A percentile compares a stretch with the other conserved stretches of the same genome.
Conservation (phyloP, 2,797 vertebrate genomes). For the Falco peregrinus region DNA sequence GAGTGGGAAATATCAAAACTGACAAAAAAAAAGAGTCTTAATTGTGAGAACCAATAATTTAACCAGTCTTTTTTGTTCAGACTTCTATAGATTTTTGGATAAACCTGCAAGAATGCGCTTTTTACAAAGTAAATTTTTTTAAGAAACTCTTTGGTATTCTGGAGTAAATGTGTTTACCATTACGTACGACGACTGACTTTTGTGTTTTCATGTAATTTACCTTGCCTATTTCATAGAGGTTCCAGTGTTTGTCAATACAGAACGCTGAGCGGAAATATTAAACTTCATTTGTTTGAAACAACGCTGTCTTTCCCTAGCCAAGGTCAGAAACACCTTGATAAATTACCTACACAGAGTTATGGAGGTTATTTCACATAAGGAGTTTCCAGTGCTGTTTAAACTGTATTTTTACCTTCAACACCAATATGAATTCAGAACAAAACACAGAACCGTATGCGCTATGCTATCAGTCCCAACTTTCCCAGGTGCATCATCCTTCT, state of each 20-base stretch:
- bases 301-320: not conserved
- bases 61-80: constrained; percentile 75
- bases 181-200: constrained; percentile 78
- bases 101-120: constrained; percentile 82
- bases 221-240: constrained; percentile 79
- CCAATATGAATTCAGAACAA: not conserved
- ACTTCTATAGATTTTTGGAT: constrained; percentile 80
- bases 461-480: not conserved
- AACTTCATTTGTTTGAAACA: constrained; percentile 73
- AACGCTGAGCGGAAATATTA: constrained; percentile 80
- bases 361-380: not conserved
- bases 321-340: not conserved
- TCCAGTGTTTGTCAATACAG: constrained; percentile 82
- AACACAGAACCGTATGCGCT: not conserved
- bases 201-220: constrained; percentile 79
- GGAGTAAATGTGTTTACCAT: constrained; percentile 76
- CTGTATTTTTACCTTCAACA: not conserved
- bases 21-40: constrained; percentile 6
- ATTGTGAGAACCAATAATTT: constrained; percentile 65
- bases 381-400: not conserved
- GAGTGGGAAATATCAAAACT: constrained; percentile 17
- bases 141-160: constrained; percentile 76
- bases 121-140: constrained; percentile 77
- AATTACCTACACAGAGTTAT: not conserved
- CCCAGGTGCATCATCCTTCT: not conserved